Percentiles rank a stretch among this genome's conserved stretches.
Evolutionary conservation across 2,797 vertebrate species (phyloP).

Genomic region (Cetoscarus ocellatus): DNA sequence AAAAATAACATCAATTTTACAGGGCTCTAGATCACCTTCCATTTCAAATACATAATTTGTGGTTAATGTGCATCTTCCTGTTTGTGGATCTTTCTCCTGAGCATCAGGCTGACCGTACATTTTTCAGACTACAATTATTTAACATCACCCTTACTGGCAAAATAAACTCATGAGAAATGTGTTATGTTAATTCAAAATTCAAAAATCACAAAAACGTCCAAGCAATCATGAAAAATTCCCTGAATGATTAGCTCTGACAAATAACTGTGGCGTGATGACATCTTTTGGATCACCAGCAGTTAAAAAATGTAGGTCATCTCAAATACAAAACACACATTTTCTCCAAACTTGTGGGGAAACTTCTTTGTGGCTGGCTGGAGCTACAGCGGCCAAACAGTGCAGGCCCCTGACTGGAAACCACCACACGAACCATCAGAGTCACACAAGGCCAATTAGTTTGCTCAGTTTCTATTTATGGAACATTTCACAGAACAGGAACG

Average conservation of each 20-base stretch:
- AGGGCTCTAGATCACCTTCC: too few species aligned
- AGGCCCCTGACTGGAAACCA: constrained; percentile 56
- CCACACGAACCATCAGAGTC: constrained; percentile 53
- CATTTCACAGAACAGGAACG: constrained; percentile 37
- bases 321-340: constrained; percentile 58
- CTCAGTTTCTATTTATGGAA: constrained; percentile 68
- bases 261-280: constrained; percentile 18
- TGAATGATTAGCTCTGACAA: constrained; percentile 4
- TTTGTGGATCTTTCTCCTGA: too few species aligned
- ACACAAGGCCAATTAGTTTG: constrained; percentile 54
- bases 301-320: constrained; percentile 47
- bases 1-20: too few species aligned
- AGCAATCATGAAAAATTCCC: constrained; percentile 1
- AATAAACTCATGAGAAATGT: too few species aligned
- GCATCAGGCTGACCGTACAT: too few species aligned
- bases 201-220: too few species aligned
- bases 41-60: too few species aligned
- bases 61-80: too few species aligned
- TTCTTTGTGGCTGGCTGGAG: constrained; percentile 35
- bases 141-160: too few species aligned
- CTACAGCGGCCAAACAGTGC: constrained; percentile 46
- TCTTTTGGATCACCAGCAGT: not conserved
- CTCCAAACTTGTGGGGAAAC: constrained; percentile 46
- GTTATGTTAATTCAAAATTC: too few species aligned
- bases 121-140: too few species aligned